Evolutionary conservation across 2,888 invertebrate species (phyloP), one percentile per base, ranked within the genome.

Genomic region (Caenorhabditis sp.): DNA sequence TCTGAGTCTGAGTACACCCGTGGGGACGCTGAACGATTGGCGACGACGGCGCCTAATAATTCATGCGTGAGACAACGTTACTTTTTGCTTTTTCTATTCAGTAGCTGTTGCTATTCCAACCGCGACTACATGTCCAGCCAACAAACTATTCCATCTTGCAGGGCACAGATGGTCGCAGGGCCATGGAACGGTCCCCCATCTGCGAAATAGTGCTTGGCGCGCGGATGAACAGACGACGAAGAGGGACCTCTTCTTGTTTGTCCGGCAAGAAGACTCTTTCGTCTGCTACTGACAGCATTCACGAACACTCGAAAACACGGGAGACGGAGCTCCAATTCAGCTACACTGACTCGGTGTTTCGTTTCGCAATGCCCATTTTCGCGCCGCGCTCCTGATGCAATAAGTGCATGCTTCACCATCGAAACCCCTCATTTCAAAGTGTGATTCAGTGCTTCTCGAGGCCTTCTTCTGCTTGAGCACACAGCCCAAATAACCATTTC

Each of bases 231-330:
- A 18, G 58, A 50, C 44, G 37, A 37, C 35, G 58, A 55, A 71
- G 26, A 40, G 24, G 56, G 62, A 71, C 64, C 71, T 62, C 53
- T 72, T 40, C 64, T 37, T 72, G 28, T 72, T 72, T 72, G 71
- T 47, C 20, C 26, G 71, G 61, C 40, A 58, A 22, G 58, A 20
- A 28, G 47, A 24, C 50, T 50, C 56, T 47, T 18, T 18, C 20
- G 18, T 47, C 47, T 47, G 47, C 47, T 24, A 22, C 53, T 53
- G 24, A 53, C 53, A 24, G 32, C 55, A 28, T 26, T 26, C 55
- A 26, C 55, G 55, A 28, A 56, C 22, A 28, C 55, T 2, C 55
- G 18, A 26, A 56, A 56, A 53, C 47, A 47, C 47, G 47, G 47
- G 47, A 47, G 20, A 4, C 4, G 47, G n/a, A n/a, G n/a, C n/a